These are phyloP conservation scores for Arothron firmamentum DNA, from an alignment of 2,113 vertebrate species.

Conservation along the genomic window DNA sequence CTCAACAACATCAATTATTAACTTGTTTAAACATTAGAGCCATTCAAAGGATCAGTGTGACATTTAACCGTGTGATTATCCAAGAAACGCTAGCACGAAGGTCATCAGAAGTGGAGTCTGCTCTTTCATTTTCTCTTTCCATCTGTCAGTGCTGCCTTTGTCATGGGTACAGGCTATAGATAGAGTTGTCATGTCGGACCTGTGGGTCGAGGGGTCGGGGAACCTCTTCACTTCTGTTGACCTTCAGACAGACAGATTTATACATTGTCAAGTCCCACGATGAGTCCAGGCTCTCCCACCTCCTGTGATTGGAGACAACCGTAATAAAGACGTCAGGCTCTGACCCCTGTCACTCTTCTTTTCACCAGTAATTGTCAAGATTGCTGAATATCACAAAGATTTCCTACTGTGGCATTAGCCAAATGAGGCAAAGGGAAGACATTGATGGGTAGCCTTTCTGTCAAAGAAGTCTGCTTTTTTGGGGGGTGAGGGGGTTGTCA, in stretches of 20 bases:
- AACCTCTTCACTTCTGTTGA: slow-evolving; percentile 75
- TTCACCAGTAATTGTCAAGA: slow-evolving; percentile 60
- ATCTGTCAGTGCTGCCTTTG: slow-evolving; percentile 53
- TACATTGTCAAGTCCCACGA: slow-evolving; percentile 60
- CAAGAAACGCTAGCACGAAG: slow-evolving; percentile 30
- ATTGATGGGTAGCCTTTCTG: slow-evolving; percentile 38
- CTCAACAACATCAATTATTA: neutral
- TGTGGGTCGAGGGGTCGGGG: slow-evolving; percentile 58
- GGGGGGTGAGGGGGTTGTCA: slow-evolving; percentile 56
- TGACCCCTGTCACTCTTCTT: slow-evolving; percentile 63
- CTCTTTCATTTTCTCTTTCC: slow-evolving; percentile 51
- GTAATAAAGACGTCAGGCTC: slow-evolving; percentile 58
- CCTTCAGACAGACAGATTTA: slow-evolving; percentile 77
- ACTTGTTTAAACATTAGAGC: slow-evolving; percentile 8
- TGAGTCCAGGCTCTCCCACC: slow-evolving; percentile 14
- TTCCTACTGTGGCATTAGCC: slow-evolving; percentile 45
- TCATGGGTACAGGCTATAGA: slow-evolving; percentile 62
- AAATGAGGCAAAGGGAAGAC: slow-evolving; percentile 55
- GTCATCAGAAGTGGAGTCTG: slow-evolving; percentile 35
- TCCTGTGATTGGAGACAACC: slow-evolving; percentile 39
- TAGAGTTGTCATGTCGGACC: slow-evolving; percentile 72
- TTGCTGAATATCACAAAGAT: slow-evolving; percentile 36
- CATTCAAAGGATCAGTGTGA: slow-evolving; percentile 4
- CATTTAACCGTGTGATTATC: slow-evolving; percentile 44
- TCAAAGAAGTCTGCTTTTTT: slow-evolving; percentile 12